A percentile compares a stretch with the other conserved stretches of the same genome.
Conservation (phyloP, 2,113 vertebrate genomes). For the Bombycilla garrulus region DNA sequence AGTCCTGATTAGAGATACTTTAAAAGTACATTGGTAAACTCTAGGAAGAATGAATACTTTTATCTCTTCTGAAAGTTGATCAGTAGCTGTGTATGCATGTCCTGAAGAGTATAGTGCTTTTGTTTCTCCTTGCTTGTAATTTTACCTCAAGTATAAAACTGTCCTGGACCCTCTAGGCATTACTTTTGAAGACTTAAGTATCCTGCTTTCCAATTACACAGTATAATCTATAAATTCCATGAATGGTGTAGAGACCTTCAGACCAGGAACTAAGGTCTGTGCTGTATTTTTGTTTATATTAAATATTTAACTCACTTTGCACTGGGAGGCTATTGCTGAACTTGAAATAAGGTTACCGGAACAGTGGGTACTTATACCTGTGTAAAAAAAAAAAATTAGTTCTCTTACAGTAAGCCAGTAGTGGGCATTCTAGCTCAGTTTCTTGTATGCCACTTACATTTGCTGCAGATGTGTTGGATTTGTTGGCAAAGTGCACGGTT, state of each 20-base stretch:
- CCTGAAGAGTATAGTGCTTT: neutral
- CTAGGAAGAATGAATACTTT: neutral
- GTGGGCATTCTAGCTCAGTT: slow-evolving; percentile 50
- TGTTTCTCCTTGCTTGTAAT: neutral
- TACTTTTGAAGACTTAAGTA: neutral
- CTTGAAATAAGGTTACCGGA: neutral
- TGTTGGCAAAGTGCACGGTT: neutral
- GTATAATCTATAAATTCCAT: neutral
- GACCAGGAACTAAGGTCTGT: neutral
- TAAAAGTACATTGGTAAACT: neutral
- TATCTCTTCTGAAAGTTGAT: neutral
- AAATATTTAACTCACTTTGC: neutral
- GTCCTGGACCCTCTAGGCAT: neutral
- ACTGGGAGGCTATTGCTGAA: neutral
- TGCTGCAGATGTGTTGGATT: neutral
- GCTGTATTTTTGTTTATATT: neutral
- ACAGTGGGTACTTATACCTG: neutral
- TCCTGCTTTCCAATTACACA: neutral
- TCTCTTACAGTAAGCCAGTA: slow-evolving; percentile 25
- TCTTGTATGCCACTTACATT: neutral
- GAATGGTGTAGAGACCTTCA: neutral
- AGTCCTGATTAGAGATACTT: neutral
- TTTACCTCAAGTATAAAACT: neutral
- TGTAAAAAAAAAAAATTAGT: neutral
- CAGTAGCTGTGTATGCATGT: neutral